Evolutionary conservation across 1,140 invertebrate species (phyloP).

Genomic region (Condylostylus longicornis): DNA sequence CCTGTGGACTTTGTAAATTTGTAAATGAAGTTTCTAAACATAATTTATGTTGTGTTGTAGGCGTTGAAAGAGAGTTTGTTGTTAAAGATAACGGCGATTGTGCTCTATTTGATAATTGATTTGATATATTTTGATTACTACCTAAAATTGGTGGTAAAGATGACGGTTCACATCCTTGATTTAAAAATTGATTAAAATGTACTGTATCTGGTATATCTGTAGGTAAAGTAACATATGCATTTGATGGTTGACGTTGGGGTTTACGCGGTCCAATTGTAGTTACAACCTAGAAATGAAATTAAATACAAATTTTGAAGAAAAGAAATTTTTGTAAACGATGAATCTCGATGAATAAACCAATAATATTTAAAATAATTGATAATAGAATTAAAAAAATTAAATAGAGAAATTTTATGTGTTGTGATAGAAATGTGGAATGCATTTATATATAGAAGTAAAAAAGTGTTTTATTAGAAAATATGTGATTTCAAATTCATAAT

Average conservation of each 20-base stretch:
- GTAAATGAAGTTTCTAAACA: constrained; percentile 65
- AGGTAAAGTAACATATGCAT: constrained; percentile 17
- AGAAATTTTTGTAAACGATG: too few relatives aligned
- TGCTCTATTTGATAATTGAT: constrained; percentile 7
- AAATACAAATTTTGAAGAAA: too few relatives aligned
- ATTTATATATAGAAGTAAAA: too few relatives aligned
- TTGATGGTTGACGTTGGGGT: constrained; percentile 41
- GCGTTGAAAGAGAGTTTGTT: constrained; percentile 28
- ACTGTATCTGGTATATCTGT: neutral
- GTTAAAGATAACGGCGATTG: constrained; percentile 23
- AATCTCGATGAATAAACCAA: too few relatives aligned
- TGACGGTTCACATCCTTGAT: constrained; percentile 12
- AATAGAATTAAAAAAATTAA: too few relatives aligned
- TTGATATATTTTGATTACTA: too few relatives aligned
- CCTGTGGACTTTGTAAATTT: constrained; percentile 39
- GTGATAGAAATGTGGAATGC: too few relatives aligned
- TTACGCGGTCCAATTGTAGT: constrained; percentile 55
- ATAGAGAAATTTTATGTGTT: too few relatives aligned
- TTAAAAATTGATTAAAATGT: constrained; percentile 5
- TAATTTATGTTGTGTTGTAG: constrained; percentile 40
- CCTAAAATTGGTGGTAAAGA: constrained; percentile 17
- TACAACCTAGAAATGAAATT: constrained; percentile 53
- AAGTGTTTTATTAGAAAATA: too few relatives aligned
- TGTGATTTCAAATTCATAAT: too few relatives aligned
- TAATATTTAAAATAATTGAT: too few relatives aligned